A percentile compares a stretch with the other conserved stretches of the same genome.
Evolutionary conservation across 2,113 vertebrate genomes (phyloP).

Genomic region (Bombycilla garrulus): DNA sequence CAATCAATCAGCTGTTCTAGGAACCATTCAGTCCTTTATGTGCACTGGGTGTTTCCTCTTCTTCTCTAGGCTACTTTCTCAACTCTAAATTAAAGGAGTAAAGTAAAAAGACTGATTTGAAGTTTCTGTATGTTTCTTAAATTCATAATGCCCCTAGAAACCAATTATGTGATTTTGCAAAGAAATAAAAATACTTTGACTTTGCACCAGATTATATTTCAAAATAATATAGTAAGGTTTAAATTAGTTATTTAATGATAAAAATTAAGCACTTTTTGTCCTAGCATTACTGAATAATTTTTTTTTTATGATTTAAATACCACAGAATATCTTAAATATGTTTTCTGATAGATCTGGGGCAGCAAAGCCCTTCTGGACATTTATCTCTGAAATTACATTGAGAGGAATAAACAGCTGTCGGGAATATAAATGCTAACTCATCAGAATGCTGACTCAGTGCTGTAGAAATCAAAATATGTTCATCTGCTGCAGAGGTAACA

Average conservation of each 20-base stretch:
- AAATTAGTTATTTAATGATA: slow-evolving; percentile 15
- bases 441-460: slow-evolving; percentile 73
- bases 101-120: background rate
- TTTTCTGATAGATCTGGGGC: slow-evolving; percentile 82
- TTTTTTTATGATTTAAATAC: slow-evolving; percentile 61
- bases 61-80: background rate
- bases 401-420: slow-evolving; percentile 78
- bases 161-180: background rate
- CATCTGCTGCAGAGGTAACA: slow-evolving; percentile 38
- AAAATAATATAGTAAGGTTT: background rate
- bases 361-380: slow-evolving; percentile 79
- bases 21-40: background rate
- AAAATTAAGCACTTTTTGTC: slow-evolving; percentile 1
- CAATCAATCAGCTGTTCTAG: background rate
- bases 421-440: slow-evolving; percentile 73
- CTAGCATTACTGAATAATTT: slow-evolving; percentile 27
- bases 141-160: background rate
- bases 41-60: background rate
- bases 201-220: background rate
- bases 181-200: background rate
- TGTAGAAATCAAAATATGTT: slow-evolving; percentile 61
- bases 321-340: slow-evolving; percentile 74
- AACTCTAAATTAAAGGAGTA: background rate
- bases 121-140: background rate
- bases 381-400: slow-evolving; percentile 77